Conservation (phyloP, 2,888 invertebrate species). For the Geotrupes spiniger region DNA sequence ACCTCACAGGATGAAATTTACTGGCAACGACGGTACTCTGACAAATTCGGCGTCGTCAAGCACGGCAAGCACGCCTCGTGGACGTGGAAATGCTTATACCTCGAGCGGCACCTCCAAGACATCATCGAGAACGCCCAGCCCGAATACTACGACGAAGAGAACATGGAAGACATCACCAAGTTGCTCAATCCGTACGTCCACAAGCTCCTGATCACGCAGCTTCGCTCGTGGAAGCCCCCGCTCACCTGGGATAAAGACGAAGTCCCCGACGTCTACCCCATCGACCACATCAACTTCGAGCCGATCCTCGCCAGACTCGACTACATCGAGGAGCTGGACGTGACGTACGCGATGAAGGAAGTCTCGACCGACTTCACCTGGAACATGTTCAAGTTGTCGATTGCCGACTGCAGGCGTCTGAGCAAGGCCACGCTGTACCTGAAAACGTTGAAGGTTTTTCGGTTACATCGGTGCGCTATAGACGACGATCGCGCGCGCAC, state of each 20-base stretch:
- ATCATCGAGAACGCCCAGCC: constrained; percentile 46
- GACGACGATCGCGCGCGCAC: constrained; percentile 59
- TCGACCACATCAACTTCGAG: constrained; percentile 60
- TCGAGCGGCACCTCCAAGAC: constrained; percentile 45
- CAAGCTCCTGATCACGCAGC: constrained; percentile 53
- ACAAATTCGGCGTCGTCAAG: constrained; percentile 38
- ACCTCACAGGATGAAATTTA: constrained; percentile 55
- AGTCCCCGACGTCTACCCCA: constrained; percentile 44
- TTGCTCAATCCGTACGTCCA: constrained; percentile 54
- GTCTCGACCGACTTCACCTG: constrained; percentile 54
- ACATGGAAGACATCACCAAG: constrained; percentile 39
- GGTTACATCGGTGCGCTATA: constrained; percentile 60
- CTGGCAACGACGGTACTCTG: constrained; percentile 59
- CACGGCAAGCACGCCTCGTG: constrained; percentile 35
- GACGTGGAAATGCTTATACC: constrained; percentile 48
- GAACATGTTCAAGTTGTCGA: constrained; percentile 61
- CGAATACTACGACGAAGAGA: constrained; percentile 44
- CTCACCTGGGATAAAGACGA: constrained; percentile 46
- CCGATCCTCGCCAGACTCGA: constrained; percentile 55
- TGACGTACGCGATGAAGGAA: constrained; percentile 52
- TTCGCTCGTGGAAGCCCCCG: constrained; percentile 57
- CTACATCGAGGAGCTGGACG: constrained; percentile 54
- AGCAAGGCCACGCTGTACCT: constrained; percentile 50
- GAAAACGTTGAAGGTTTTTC: constrained; percentile 52
- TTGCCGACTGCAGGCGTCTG: constrained; percentile 58